phyloP scores from a whole-genome alignment of 1,140 invertebrate genomes.

The Drosophila hydei region DNA sequence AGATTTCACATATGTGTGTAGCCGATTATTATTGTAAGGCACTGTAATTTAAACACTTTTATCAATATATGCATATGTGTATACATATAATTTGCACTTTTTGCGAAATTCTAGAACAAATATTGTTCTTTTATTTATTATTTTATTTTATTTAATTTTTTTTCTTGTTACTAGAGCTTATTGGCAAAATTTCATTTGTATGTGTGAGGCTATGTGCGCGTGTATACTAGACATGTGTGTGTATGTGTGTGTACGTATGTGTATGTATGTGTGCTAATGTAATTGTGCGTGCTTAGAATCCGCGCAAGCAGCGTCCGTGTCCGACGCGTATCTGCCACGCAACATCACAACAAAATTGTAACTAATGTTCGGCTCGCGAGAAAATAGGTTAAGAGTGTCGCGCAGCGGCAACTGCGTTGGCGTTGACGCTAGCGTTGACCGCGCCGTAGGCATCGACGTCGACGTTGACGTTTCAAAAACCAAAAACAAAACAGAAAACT shows the following conservation, averaged over 20 bases:
- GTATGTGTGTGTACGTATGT: slow-evolving; percentile 7
- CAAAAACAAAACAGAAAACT: slow-evolving; percentile 29
- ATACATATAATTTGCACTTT: slow-evolving; percentile 46
- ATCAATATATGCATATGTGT: slow-evolving; percentile 7
- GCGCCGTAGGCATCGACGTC: slow-evolving; percentile 38
- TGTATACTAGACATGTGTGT: slow-evolving; percentile 16
- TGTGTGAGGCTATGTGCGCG: slow-evolving; percentile 16
- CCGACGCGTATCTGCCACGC: slow-evolving; percentile 80
- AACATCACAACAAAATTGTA: slow-evolving; percentile 83
- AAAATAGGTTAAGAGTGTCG: slow-evolving; percentile 83
- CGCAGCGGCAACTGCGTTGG: slow-evolving; percentile 51
- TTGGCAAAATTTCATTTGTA: slow-evolving; percentile 27
- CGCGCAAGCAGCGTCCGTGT: slow-evolving; percentile 79
- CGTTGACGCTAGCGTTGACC: slow-evolving; percentile 36
- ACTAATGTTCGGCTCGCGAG: slow-evolving; percentile 77
- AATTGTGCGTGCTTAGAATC: slow-evolving; percentile 69
- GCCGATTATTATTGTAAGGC: slow-evolving; percentile 56
- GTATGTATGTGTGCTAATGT: slow-evolving; percentile 39
- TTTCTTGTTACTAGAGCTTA: slow-evolving; percentile 41
- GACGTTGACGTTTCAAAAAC: slow-evolving; percentile 37
- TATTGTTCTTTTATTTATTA: slow-evolving; percentile 26
- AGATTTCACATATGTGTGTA: slow-evolving; percentile 27
- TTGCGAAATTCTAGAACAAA: slow-evolving; percentile 47
- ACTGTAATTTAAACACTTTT: slow-evolving; percentile 48
- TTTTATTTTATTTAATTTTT: not conserved